Evolutionary conservation across 2,797 vertebrate genomes (phyloP).

Genomic region (Poeciliopsis infans): DNA sequence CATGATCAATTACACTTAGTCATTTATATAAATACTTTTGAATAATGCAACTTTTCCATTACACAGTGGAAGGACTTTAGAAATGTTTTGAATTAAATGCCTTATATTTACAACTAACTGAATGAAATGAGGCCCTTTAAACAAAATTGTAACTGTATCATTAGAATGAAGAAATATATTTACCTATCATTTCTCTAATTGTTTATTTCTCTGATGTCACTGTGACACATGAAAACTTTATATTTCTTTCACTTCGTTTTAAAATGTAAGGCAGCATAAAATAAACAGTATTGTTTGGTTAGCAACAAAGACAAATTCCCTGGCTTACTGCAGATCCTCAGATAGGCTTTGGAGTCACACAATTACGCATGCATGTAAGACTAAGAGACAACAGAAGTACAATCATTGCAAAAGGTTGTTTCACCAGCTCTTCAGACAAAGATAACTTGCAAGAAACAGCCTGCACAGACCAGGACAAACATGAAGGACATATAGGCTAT

Average conservation of each 20-base stretch:
- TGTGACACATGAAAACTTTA: slow-evolving; percentile 12
- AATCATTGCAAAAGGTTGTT: slow-evolving; percentile 1
- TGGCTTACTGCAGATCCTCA: slow-evolving; percentile 56
- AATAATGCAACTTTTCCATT: slow-evolving; percentile 52
- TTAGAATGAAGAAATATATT: neutral
- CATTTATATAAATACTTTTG: slow-evolving; percentile 60
- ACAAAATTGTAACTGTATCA: neutral
- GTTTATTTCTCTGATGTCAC: neutral
- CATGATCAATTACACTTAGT: slow-evolving; percentile 70
- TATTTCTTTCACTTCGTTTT: slow-evolving; percentile 37
- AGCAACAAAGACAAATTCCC: slow-evolving; percentile 74
- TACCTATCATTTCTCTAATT: neutral
- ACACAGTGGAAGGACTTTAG: slow-evolving; percentile 5
- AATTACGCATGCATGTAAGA: slow-evolving; percentile 37
- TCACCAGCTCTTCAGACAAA: slow-evolving; percentile 32
- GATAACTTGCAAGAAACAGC: neutral
- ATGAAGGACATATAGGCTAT: slow-evolving; percentile 58
- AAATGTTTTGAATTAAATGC: neutral
- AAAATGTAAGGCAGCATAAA: slow-evolving; percentile 21
- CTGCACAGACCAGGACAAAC: slow-evolving; percentile 21
- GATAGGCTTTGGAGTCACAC: slow-evolving; percentile 60
- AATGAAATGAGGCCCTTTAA: neutral
- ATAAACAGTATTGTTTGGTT: slow-evolving; percentile 33
- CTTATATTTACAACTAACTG: neutral
- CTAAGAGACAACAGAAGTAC: slow-evolving; percentile 4